These are phyloP conservation scores for Malacoctenus gilli DNA, from an alignment of 2,797 vertebrate species.

Conservation along the genomic window DNA sequence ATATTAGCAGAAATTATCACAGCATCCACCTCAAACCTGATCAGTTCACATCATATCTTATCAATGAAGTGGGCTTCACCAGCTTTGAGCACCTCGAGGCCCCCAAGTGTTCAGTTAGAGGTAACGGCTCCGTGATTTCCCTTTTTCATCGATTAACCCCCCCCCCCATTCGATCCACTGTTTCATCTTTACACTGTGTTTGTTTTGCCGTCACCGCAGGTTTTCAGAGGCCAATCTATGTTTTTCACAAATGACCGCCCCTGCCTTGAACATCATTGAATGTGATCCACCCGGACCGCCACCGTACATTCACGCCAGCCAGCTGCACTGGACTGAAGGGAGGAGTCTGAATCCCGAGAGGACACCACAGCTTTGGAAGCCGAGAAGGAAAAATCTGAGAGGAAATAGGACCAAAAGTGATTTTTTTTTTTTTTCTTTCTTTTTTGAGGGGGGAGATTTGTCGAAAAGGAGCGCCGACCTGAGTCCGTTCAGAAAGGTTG, in stretches of 20 bases:
- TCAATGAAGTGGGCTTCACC: slow-evolving; percentile 88
- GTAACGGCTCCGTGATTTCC: slow-evolving; percentile 64
- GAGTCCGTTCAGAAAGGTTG: slow-evolving; percentile 6
- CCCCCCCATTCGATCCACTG: background rate
- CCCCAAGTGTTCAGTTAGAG: slow-evolving; percentile 85
- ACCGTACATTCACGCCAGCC: slow-evolving; percentile 41
- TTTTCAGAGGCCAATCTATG: slow-evolving; percentile 90
- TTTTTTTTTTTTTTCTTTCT: too few species aligned
- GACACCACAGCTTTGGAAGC: slow-evolving; percentile 19
- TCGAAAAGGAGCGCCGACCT: slow-evolving; percentile 19
- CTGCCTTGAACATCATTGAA: slow-evolving; percentile 66
- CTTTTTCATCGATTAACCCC: background rate
- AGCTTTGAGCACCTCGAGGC: slow-evolving; percentile 88
- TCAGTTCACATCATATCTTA: slow-evolving; percentile 88
- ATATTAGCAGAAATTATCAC: slow-evolving; percentile 85
- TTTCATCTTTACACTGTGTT: background rate
- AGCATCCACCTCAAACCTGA: slow-evolving; percentile 89
- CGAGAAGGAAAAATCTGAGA: slow-evolving; percentile 44
- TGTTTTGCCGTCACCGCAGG: slow-evolving; percentile 66
- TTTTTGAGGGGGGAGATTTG: slow-evolving; percentile 16
- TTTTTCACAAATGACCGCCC: slow-evolving; percentile 87
- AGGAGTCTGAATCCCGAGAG: slow-evolving; percentile 26
- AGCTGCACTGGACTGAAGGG: slow-evolving; percentile 50
- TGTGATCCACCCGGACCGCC: slow-evolving; percentile 59
- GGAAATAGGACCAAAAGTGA: slow-evolving; percentile 55